A percentile compares a stretch with the other conserved stretches of the same genome.
Evolutionary conservation across 2,113 vertebrate genomes (phyloP).

Genomic region (Bubo scandiacus): DNA sequence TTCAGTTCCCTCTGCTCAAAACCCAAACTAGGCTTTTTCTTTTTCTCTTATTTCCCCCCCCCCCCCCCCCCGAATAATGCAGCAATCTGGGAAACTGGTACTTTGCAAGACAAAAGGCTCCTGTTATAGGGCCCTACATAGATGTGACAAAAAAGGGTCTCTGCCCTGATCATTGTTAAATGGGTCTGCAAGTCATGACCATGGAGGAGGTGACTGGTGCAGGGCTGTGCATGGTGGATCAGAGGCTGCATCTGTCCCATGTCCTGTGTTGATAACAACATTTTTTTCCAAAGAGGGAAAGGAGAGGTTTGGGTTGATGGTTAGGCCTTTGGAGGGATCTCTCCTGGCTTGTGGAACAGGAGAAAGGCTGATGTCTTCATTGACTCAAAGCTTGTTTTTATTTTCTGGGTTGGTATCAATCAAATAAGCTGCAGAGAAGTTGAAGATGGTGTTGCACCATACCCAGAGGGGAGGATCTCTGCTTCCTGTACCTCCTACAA

Average conservation of each 20-base stretch:
- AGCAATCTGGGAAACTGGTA: not conserved
- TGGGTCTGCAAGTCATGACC: not conserved
- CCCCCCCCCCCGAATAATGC: not conserved
- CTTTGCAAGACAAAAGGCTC: not conserved
- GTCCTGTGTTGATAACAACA: fast-evolving
- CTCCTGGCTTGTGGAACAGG: not conserved
- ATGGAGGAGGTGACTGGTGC: not conserved
- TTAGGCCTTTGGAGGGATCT: not conserved
- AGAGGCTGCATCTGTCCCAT: not conserved
- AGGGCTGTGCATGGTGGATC: not conserved
- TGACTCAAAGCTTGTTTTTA: not conserved
- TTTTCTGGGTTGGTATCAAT: not conserved
- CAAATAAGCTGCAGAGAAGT: not conserved
- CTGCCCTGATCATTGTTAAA: not conserved
- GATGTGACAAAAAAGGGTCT: not conserved
- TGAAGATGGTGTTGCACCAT: not conserved
- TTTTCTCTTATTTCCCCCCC: no score
- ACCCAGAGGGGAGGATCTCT: not conserved
- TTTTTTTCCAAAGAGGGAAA: not conserved
- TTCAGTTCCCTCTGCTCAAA: not conserved
- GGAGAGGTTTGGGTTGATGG: not conserved
- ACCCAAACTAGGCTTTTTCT: not conserved
- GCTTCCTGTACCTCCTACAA: not conserved
- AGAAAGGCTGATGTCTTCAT: not conserved
- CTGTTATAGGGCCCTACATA: not conserved